A percentile compares a stretch with the other conserved stretches of the same genome.
phyloP scores from a whole-genome alignment of 2,797 vertebrate genomes.

The Anomalospiza imberbis region DNA sequence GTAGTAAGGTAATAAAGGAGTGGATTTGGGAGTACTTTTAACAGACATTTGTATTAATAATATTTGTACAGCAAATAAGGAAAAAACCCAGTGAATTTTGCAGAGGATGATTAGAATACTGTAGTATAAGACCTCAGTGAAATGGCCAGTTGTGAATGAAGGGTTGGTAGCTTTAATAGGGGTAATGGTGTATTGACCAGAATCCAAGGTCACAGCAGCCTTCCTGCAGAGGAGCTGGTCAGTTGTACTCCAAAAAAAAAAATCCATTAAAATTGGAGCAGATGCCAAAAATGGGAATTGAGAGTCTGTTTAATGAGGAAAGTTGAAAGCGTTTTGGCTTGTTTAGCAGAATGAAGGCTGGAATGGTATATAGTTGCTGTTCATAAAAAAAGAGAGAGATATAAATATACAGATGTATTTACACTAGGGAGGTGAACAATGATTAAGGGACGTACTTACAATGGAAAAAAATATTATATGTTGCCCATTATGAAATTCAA shows the following conservation, averaged over 20 bases:
- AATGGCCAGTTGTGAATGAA: not conserved
- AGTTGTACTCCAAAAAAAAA: not conserved
- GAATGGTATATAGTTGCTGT: not conserved
- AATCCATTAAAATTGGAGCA: not conserved
- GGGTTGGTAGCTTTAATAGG: not conserved
- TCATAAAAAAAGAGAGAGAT: not conserved
- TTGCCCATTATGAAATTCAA: not conserved
- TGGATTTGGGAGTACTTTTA: not conserved
- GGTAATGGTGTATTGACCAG: not conserved
- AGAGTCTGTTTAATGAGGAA: not conserved
- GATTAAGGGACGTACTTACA: not conserved
- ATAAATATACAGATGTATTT: not conserved
- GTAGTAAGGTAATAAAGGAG: not conserved
- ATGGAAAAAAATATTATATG: not conserved
- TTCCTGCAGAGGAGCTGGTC: not conserved
- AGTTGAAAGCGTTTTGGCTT: not conserved
- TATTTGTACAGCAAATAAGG: not conserved
- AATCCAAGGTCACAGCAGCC: not conserved
- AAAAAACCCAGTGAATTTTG: not conserved
- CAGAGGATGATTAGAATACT: not conserved
- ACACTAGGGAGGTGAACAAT: not conserved
- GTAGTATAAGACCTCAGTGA: not conserved
- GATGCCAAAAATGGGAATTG: not conserved
- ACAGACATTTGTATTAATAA: not conserved
- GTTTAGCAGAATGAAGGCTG: not conserved